Evolutionary conservation across 2,797 vertebrate genomes (phyloP), one percentile per base, ranked within the genome.

Genomic region (Rallus crepitans): DNA sequence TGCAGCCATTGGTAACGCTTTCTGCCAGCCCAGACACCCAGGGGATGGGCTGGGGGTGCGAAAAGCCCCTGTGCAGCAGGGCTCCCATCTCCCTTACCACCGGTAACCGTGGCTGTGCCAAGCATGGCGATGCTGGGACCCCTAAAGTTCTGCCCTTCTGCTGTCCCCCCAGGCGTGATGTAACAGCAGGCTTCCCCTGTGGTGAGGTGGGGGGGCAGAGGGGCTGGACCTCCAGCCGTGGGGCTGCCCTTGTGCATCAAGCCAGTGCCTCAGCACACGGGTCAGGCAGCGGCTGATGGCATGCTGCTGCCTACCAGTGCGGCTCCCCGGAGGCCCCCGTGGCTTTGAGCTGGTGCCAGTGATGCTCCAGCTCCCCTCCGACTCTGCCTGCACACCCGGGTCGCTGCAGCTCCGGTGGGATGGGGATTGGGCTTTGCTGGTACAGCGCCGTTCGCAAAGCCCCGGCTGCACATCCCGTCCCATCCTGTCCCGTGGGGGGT

Each of bases 381-480:
- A 12, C 9, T 48, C 85, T 87, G 84, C 81, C n/a, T 40, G 65
- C 69, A 33, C 91, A 88, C 82, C 91, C 84, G 84, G 84, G 93
- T 86, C 2, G 3, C 75, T 40, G 83, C 1, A 2, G 19, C 31
- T 87, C 68, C 3, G 2, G 27, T 1, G 6, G 71, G 71, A 79
- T 56, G n/a, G 5, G 6, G 71, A 15, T 23, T 3, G 0, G 20
- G 52, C 12, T 78, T 52, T 52, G 50, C 25, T 8, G 13, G 50
- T 25, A 27, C 25, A 52, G 50, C 14, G 8, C 50, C 10, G 25
- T 25, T 52, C 8, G 8, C 50, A 14, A 28, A 52, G 25, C 14
- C 50, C 50, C 25, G 14, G 25, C 50, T 45, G 42, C 42, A 45
- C 47, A 21, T 47, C 45, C 45, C 20, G 5, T 47, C 45, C 45